Evolutionary conservation across 2,888 invertebrate species (phyloP).

Genomic region (Drosophila cognata): DNA sequence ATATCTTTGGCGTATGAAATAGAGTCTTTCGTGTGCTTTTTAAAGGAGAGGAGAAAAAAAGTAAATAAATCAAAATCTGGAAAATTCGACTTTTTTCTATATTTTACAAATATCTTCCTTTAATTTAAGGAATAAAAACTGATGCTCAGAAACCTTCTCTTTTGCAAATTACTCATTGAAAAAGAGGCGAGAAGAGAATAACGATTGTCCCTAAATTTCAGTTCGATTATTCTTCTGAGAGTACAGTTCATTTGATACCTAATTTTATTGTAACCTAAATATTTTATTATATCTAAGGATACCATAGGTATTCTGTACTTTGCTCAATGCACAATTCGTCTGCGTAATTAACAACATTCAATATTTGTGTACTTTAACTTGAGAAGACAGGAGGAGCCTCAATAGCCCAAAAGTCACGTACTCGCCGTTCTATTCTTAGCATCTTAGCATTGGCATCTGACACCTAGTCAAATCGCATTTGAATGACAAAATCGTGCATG

Average conservation of each 20-base stretch:
- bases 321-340: background rate
- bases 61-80: background rate
- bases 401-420: conserved; percentile 53
- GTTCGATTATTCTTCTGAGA: background rate
- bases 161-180: background rate
- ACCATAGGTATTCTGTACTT: background rate
- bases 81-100: background rate
- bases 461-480: conserved; percentile 49
- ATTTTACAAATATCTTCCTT: background rate
- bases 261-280: background rate
- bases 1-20: background rate
- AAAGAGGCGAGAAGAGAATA: background rate
- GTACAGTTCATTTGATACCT: background rate
- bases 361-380: conserved; percentile 14
- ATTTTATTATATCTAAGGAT: background rate
- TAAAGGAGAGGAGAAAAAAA: background rate
- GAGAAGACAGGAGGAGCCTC: conserved; percentile 4
- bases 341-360: conserved; percentile 25
- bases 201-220: background rate
- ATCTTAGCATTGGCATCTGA: conserved; percentile 39
- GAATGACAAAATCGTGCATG: conserved; percentile 62
- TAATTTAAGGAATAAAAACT: background rate
- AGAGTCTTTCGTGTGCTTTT: too few relatives aligned
- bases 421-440: conserved; percentile 36
- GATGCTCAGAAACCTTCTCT: background rate